Percentiles rank a stretch among this genome's conserved stretches.
Evolutionary conservation across 2,888 invertebrate genomes (phyloP).

Genomic region (Sphinx pinastri): DNA sequence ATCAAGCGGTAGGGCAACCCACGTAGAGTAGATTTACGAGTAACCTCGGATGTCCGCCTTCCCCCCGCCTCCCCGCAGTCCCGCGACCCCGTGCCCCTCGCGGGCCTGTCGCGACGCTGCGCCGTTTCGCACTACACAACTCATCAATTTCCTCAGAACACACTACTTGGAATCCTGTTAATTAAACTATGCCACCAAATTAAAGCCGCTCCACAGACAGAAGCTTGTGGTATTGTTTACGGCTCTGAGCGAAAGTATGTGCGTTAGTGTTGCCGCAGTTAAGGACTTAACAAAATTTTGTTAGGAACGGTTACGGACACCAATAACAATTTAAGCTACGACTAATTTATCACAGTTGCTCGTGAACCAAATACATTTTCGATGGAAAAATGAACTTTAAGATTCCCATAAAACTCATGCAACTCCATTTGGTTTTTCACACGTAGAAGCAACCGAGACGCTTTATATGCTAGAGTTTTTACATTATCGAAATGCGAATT

Average conservation of each 20-base stretch:
- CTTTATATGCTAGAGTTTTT: no score
- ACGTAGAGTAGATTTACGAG: constrained; percentile 74
- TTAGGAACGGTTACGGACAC: not conserved
- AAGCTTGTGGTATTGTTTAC: constrained; percentile 38
- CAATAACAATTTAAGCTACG: not conserved
- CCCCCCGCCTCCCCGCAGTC: constrained; percentile 31
- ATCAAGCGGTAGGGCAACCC: constrained; percentile 65
- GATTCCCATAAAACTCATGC: no score
- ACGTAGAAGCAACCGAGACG: no score
- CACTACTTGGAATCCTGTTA: constrained; percentile 73
- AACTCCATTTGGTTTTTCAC: no score
- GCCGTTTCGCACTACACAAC: constrained; percentile 61
- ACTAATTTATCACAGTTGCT: not conserved
- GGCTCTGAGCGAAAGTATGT: constrained; percentile 42
- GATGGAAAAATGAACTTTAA: no score
- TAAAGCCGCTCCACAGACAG: constrained; percentile 55
- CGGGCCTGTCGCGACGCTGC: constrained; percentile 30
- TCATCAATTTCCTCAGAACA: constrained; percentile 78
- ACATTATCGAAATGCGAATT: no score
- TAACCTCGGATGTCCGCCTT: constrained; percentile 44
- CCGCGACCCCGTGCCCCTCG: constrained; percentile 19
- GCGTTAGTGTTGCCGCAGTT: constrained; percentile 6
- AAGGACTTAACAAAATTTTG: not conserved
- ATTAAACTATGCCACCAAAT: constrained; percentile 78
- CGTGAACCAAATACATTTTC: no score